Conservation (phyloP, 2,888 invertebrate genomes). For the Saturnia japonica region DNA sequence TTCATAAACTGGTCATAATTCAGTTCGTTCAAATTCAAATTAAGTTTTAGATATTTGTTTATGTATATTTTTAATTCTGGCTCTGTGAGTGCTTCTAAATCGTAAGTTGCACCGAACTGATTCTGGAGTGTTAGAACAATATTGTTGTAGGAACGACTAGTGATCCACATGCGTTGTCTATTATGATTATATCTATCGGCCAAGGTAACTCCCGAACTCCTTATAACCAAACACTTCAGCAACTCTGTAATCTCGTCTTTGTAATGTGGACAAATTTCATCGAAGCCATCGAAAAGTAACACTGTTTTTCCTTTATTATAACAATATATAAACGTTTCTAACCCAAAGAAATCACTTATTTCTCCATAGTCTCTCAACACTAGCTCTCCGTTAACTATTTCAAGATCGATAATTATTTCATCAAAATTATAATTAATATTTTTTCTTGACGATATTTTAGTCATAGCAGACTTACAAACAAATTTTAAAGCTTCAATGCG, state of each 20-base stretch:
- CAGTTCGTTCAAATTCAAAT: conserved; percentile 23
- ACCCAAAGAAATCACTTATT: not conserved
- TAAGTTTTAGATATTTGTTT: conserved; percentile 23
- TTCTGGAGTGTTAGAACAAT: conserved; percentile 12
- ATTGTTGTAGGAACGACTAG: conserved; percentile 31
- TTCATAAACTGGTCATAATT: conserved; percentile 23
- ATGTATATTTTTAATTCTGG: conserved; percentile 24
- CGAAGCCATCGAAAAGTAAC: conserved; percentile 33
- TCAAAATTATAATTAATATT: not conserved
- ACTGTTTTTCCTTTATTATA: conserved; percentile 26
- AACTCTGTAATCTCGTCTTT: conserved; percentile 22
- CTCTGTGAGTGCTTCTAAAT: not conserved
- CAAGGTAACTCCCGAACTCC: no score
- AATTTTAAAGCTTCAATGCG: conserved; percentile 11
- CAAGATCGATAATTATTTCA: not conserved
- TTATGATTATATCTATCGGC: not conserved
- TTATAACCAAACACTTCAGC: not conserved
- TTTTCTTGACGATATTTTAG: not conserved
- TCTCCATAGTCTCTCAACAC: not conserved
- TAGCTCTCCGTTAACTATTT: not conserved
- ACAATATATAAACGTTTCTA: conserved; percentile 25
- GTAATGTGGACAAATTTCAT: conserved; percentile 34
- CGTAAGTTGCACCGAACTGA: conserved; percentile 8
- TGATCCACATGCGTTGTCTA: conserved; percentile 24
- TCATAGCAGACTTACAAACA: not conserved